Conservation (phyloP, 2,888 invertebrate genomes). For the Dascillus cervinus region DNA sequence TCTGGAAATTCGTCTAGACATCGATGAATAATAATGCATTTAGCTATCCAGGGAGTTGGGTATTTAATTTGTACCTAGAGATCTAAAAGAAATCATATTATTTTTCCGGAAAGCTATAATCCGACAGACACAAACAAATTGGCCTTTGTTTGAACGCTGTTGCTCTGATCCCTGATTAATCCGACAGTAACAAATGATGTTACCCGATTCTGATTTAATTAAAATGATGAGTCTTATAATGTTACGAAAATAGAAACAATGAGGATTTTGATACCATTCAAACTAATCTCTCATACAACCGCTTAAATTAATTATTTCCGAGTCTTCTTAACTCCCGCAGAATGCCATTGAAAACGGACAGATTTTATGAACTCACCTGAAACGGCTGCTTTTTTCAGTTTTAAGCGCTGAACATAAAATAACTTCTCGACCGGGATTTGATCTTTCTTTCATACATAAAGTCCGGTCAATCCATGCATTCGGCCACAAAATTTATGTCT, state of each 20-base stretch:
- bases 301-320: neutral
- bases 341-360: too few species aligned
- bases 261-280: neutral
- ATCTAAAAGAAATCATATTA: too few species aligned
- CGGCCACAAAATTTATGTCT: slow-evolving; percentile 15
- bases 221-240: slow-evolving; percentile 6
- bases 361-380: too few species aligned
- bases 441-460: slow-evolving; percentile 5
- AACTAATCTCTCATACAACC: neutral
- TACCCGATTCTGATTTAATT: slow-evolving; percentile 5
- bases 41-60: too few species aligned
- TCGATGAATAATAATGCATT: too few species aligned
- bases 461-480: slow-evolving; percentile 9
- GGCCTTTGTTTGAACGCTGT: neutral
- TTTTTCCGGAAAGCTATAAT: too few species aligned
- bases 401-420: too few species aligned
- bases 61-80: too few species aligned
- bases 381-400: too few species aligned
- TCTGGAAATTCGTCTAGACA: too few species aligned
- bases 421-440: too few species aligned
- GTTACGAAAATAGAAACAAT: neutral
- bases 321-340: too few species aligned
- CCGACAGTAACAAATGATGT: slow-evolving; percentile 6
- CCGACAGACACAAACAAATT: slow-evolving; percentile 1
- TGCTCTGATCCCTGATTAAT: slow-evolving; percentile 3